phyloP scores from a whole-genome alignment of 1,140 invertebrate genomes.

The Galleria mellonella region DNA sequence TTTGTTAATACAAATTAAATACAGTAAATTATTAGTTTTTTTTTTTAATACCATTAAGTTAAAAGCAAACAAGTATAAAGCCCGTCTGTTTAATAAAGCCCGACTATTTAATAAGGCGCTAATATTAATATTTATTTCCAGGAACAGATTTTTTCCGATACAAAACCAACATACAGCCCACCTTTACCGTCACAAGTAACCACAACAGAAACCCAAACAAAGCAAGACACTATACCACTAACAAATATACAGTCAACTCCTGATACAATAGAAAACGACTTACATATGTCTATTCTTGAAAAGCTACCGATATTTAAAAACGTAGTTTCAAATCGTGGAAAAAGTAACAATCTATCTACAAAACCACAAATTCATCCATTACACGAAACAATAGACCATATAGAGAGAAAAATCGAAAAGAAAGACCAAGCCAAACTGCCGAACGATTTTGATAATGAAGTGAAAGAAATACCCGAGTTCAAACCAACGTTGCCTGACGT shows the following conservation, averaged over 20 bases:
- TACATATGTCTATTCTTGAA: slow-evolving; percentile 37
- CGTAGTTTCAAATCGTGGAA: slow-evolving; percentile 37
- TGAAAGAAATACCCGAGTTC: slow-evolving; percentile 32
- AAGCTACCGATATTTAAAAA: slow-evolving; percentile 59
- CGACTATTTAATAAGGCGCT: too few species aligned
- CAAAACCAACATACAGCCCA: slow-evolving; percentile 14
- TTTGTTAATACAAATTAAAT: too few species aligned
- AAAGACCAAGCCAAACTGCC: slow-evolving; percentile 45
- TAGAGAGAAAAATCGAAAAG: slow-evolving; percentile 55
- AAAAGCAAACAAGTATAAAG: too few species aligned
- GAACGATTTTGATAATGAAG: neutral
- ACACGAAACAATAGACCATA: slow-evolving; percentile 45
- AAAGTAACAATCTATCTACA: slow-evolving; percentile 29
- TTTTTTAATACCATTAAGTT: too few species aligned
- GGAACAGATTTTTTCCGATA: slow-evolving; percentile 38
- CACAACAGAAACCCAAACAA: too few species aligned
- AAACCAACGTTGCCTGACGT: slow-evolving; percentile 44
- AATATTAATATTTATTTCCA: slow-evolving; percentile 17
- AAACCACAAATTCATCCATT: slow-evolving; percentile 56
- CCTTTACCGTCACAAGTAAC: slow-evolving; percentile 9
- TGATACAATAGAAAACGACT: slow-evolving; percentile 31
- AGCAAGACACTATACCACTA: neutral
- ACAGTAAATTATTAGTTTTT: too few species aligned
- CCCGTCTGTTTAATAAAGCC: too few species aligned
- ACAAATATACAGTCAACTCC: neutral